Conservation (phyloP, 2,797 vertebrate species). For the Acestrorhynchus altus region DNA sequence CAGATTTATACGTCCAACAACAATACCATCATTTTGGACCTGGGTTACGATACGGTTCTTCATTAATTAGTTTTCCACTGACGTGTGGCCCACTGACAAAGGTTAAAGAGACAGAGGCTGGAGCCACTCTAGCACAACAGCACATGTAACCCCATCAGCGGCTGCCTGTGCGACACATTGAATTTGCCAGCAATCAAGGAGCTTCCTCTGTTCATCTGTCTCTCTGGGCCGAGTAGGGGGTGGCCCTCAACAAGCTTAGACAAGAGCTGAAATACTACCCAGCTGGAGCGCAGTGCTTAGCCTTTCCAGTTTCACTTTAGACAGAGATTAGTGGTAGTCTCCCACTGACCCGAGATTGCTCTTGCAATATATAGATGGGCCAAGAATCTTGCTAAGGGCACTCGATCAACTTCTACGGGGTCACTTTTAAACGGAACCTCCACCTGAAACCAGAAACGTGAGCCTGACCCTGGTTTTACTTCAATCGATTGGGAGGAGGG, state of each 20-base stretch:
- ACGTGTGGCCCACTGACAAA: constrained; percentile 49
- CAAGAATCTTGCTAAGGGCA: constrained; percentile 6
- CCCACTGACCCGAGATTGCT: background rate
- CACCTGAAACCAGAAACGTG: constrained; percentile 14
- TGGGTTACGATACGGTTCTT: constrained; percentile 26
- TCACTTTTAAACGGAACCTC: constrained; percentile 38
- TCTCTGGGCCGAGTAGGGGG: constrained; percentile 43
- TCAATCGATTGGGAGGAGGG: constrained; percentile 33
- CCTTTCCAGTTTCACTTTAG: constrained; percentile 12
- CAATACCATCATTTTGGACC: constrained; percentile 14
- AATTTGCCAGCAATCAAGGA: constrained; percentile 50
- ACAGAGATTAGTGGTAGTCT: constrained; percentile 34
- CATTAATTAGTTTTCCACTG: constrained; percentile 58
- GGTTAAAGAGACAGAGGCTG: constrained; percentile 35
- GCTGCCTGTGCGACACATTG: constrained; percentile 30
- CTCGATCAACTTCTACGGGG: constrained; percentile 28
- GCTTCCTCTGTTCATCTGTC: constrained; percentile 57
- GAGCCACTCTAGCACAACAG: constrained; percentile 27
- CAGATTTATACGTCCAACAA: constrained; percentile 41
- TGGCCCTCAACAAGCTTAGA: constrained; percentile 47
- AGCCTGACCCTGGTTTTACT: constrained; percentile 31
- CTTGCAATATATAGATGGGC: constrained; percentile 14
- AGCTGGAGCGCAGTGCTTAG: constrained; percentile 29
- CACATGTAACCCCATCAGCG: constrained; percentile 53
- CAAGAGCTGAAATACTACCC: constrained; percentile 46